Evolutionary conservation across 2,888 invertebrate species (phyloP).

Genomic region (Calameuta idolon): DNA sequence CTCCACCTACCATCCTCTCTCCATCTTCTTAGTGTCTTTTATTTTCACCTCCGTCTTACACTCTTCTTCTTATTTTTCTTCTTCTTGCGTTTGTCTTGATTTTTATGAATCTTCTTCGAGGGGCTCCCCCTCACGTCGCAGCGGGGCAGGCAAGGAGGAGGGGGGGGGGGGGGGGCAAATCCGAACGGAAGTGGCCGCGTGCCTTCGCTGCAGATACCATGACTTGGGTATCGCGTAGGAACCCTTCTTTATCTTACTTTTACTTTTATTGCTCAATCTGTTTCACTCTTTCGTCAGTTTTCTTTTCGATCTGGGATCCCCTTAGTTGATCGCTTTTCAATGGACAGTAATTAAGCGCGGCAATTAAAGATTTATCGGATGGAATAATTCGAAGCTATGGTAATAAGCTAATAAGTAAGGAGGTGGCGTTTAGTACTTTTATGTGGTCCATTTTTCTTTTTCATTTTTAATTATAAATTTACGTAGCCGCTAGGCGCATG

Average conservation of each 20-base stretch:
- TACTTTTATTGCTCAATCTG: conserved; percentile 28
- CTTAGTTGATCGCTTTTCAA: neutral
- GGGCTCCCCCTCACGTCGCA: neutral
- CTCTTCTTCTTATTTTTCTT: conserved; percentile 3
- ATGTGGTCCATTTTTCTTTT: neutral
- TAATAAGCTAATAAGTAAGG: neutral
- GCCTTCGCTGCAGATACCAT: conserved; percentile 48
- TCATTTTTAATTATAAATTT: neutral
- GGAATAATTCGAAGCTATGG: neutral
- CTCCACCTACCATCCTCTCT: conserved; percentile 8
- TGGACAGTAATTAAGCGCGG: neutral
- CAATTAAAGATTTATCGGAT: neutral
- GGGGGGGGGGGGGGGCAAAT: conserved; percentile 9
- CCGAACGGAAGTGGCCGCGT: conserved; percentile 43
- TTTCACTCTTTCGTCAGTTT: conserved; percentile 12
- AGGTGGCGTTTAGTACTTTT: neutral
- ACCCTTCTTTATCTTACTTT: conserved; percentile 23
- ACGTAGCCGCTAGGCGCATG: neutral
- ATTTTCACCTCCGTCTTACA: conserved; percentile 1
- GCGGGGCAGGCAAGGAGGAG: neutral
- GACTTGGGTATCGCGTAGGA: conserved; percentile 43
- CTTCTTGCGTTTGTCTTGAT: conserved; percentile 5
- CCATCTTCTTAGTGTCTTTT: neutral
- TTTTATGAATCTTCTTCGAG: neutral
- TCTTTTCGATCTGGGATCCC: conserved; percentile 6